Evolutionary conservation across 2,888 invertebrate species (phyloP).

Genomic region (Caenorhabditis sinica): DNA sequence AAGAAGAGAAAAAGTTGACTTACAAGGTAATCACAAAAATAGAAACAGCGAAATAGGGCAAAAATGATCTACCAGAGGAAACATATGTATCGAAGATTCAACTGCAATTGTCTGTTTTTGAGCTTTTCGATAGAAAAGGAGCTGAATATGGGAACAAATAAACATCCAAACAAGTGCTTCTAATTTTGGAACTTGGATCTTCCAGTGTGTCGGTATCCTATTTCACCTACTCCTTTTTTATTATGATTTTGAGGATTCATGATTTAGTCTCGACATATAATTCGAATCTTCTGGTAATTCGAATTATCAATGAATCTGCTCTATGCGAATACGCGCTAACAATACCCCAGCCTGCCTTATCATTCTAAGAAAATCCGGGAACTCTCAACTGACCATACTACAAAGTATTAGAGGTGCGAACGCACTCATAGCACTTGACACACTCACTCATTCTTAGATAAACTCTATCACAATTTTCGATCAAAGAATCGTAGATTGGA

Average conservation of each 20-base stretch:
- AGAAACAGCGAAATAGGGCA: not conserved
- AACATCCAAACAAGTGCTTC: too few species aligned
- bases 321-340: too few species aligned
- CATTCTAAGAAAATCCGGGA: not conserved
- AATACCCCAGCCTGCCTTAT: not conserved
- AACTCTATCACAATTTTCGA: constrained; percentile 17
- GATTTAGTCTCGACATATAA: too few species aligned
- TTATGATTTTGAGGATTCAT: too few species aligned
- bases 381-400: not conserved
- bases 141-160: too few species aligned
- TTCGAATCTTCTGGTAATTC: too few species aligned
- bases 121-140: too few species aligned
- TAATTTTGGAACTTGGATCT: too few species aligned
- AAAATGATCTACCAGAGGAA: not conserved
- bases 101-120: not conserved
- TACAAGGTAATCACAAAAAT: constrained; percentile 25
- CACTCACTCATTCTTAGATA: not conserved
- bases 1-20: constrained; percentile 6
- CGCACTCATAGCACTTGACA: constrained; percentile 19
- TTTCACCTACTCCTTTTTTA: too few species aligned
- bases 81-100: not conserved
- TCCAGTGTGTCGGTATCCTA: too few species aligned
- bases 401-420: not conserved
- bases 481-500: not conserved
- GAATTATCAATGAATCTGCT: too few species aligned